A percentile compares a stretch with the other conserved stretches of the same genome.
Conservation (phyloP, 64 coral and sea anemone species). For the Porites lutea region DNA sequence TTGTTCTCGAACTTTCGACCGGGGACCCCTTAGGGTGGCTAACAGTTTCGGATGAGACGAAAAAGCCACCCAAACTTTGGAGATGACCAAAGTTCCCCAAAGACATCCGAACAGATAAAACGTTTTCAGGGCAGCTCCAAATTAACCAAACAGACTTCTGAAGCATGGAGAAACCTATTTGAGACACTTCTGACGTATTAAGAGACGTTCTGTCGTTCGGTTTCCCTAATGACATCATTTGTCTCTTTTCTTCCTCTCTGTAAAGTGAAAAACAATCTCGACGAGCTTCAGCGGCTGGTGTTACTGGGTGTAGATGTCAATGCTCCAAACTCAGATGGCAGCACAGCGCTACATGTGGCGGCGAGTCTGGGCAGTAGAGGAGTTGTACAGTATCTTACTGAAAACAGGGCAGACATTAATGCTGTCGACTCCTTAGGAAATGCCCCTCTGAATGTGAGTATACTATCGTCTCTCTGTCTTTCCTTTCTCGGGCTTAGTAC, state of each 20-base stretch:
- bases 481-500: neutral
- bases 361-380: slow-evolving; percentile 62
- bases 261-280: slow-evolving; percentile 73
- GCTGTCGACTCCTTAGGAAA: slow-evolving; percentile 86
- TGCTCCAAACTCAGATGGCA: slow-evolving; percentile 61
- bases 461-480: neutral
- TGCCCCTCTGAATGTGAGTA: slow-evolving; percentile 90
- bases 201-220: too few relatives aligned
- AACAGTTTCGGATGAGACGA: too few relatives aligned
- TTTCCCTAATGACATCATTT: neutral
- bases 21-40: too few relatives aligned
- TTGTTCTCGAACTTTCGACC: too few relatives aligned
- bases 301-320: slow-evolving; percentile 82
- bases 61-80: too few relatives aligned
- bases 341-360: slow-evolving; percentile 83
- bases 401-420: slow-evolving; percentile 87
- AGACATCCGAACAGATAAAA: too few relatives aligned
- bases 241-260: neutral
- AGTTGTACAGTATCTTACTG: slow-evolving; percentile 91
- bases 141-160: too few relatives aligned
- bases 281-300: slow-evolving; percentile 77
- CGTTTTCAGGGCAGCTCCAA: too few relatives aligned
- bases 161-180: too few relatives aligned
- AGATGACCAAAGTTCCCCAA: too few relatives aligned
- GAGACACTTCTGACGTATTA: too few relatives aligned